These are phyloP conservation scores for Leptinotarsa peninsularis DNA, from an alignment of 2,888 invertebrate genomes.

Conservation along the genomic window DNA sequence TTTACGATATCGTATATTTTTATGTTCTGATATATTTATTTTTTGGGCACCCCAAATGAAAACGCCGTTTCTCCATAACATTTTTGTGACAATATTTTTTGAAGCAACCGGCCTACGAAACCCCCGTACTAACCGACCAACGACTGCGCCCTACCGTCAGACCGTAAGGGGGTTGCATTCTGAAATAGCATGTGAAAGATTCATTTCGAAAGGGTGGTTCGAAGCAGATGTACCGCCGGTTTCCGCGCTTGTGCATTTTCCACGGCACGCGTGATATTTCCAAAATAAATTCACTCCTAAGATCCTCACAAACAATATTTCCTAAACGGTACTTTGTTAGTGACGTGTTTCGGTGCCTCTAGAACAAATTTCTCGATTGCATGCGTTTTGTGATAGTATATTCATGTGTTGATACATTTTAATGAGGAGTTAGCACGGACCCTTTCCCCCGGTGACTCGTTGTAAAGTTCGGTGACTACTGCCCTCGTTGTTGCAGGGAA, in stretches of 20 bases:
- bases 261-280: neutral
- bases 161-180: conserved; percentile 43
- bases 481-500: conserved; percentile 22
- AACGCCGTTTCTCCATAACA: neutral
- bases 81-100: conserved; percentile 10
- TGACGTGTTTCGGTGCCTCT: conserved; percentile 38
- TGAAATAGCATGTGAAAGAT: conserved; percentile 45
- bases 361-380: conserved; percentile 35
- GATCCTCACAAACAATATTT: no score
- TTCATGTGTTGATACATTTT: conserved; percentile 57
- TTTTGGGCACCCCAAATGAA: no score
- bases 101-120: conserved; percentile 20
- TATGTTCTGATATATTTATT: no score
- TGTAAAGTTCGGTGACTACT: conserved; percentile 51
- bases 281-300: neutral
- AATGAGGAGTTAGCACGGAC: conserved; percentile 46
- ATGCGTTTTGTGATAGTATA: conserved; percentile 46
- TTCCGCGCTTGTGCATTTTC: neutral
- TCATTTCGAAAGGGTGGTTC: conserved; percentile 43
- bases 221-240: conserved; percentile 35
- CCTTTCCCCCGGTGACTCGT: conserved; percentile 46
- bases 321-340: neutral
- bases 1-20: no score
- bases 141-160: conserved; percentile 42
- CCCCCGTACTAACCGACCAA: conserved; percentile 19